Percentiles rank a stretch among this genome's conserved stretches.
Evolutionary conservation across 2,888 invertebrate species (phyloP).

Genomic region (Macrosiphum euphorbiae): DNA sequence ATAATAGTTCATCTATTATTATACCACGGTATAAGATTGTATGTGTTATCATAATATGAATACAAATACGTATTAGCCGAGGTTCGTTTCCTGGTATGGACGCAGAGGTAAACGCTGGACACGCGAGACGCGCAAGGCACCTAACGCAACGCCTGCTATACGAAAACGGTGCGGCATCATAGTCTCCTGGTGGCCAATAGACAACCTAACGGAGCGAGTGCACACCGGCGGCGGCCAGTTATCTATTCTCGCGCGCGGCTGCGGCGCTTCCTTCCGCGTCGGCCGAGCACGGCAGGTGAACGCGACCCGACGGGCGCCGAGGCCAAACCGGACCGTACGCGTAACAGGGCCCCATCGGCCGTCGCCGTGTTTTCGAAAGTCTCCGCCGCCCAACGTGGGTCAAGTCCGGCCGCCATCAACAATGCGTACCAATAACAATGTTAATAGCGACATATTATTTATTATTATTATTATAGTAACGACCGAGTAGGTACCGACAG

Average conservation of each 20-base stretch:
- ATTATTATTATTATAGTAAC: not conserved
- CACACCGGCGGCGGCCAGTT: conserved; percentile 28
- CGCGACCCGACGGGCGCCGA: not conserved
- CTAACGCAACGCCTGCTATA: too few relatives aligned
- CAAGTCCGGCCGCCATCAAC: not conserved
- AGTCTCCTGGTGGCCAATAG: conserved; percentile 55
- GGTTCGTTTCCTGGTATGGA: not conserved
- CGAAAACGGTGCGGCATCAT: not conserved
- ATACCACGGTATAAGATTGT: not conserved
- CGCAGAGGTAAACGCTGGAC: not conserved
- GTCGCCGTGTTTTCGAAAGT: not conserved
- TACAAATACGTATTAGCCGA: too few relatives aligned
- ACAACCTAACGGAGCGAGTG: conserved; percentile 51
- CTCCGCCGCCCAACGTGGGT: not conserved
- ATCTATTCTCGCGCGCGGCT: not conserved
- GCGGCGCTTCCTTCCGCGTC: not conserved
- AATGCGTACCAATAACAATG: not conserved
- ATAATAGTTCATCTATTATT: not conserved
- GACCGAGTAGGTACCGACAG: not conserved
- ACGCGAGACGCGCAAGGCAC: too few relatives aligned
- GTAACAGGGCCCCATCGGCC: conserved; percentile 45
- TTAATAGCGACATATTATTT: not conserved
- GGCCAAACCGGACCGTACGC: not conserved
- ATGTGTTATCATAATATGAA: not conserved
- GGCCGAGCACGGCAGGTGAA: not conserved